A percentile compares a stretch with the other conserved stretches of the same genome.
Conservation (phyloP, 2,888 invertebrate species). For the Pristionchus entomophagus region DNA sequence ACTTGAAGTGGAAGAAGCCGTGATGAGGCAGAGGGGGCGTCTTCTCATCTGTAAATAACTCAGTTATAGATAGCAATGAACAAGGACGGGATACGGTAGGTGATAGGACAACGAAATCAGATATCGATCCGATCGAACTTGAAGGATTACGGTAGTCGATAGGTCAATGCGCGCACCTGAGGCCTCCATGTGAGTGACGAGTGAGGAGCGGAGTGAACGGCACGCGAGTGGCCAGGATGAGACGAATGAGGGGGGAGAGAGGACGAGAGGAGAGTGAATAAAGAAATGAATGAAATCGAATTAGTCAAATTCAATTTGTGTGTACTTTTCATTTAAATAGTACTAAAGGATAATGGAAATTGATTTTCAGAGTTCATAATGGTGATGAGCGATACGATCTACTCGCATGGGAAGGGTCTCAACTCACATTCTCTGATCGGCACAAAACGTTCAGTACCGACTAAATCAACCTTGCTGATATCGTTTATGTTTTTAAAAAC, state of each 20-base stretch:
- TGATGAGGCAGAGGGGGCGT: not conserved
- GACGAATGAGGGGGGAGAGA: not conserved
- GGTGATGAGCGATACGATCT: no score
- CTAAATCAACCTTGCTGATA: no score
- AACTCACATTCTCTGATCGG: no score
- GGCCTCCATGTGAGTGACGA: not conserved
- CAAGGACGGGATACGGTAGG: not conserved
- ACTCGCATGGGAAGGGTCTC: no score
- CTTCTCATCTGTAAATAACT: not conserved
- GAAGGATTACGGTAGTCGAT: no score
- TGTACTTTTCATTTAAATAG: no score
- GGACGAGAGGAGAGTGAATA: not conserved
- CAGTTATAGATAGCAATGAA: not conserved
- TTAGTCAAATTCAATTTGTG: no score
- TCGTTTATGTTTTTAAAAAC: no score
- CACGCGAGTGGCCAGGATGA: not conserved
- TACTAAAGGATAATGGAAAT: no score
- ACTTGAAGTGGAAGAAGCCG: conserved; percentile 44
- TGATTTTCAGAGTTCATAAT: no score
- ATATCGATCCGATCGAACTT: not conserved
- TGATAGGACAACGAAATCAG: not conserved
- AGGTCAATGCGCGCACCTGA: not conserved
- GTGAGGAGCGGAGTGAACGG: not conserved
- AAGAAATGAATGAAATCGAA: no score
- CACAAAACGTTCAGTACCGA: no score